phyloP scores from a whole-genome alignment of 2,797 vertebrate species.

The Malacoraja senta region DNA sequence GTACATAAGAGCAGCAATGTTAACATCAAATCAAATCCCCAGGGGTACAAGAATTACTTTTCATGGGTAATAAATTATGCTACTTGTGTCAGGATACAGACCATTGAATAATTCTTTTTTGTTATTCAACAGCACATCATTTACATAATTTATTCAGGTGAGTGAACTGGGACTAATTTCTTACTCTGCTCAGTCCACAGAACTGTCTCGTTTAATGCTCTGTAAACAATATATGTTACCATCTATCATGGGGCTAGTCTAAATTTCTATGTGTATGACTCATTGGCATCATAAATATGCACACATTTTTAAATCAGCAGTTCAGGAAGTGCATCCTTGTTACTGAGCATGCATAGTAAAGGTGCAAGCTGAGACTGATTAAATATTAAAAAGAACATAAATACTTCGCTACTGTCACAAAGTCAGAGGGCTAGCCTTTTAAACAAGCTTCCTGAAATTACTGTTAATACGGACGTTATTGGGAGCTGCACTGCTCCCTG shows the following conservation, averaged over 20 bases:
- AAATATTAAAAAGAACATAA: background rate
- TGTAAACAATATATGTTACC: conserved; percentile 19
- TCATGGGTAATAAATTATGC: background rate
- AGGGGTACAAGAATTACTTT: background rate
- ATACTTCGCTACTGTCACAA: background rate
- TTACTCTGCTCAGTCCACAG: background rate
- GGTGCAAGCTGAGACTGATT: background rate
- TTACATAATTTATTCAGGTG: conserved; percentile 29
- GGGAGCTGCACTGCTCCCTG: background rate
- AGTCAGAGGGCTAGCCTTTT: background rate
- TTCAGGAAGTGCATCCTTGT: background rate
- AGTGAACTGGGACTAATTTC: conserved; percentile 24
- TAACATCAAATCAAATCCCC: background rate
- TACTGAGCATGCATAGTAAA: background rate
- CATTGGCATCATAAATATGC: conserved; percentile 7
- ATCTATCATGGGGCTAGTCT: conserved; percentile 23
- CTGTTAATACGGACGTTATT: too few species aligned
- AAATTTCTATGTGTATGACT: background rate
- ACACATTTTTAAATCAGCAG: conserved; percentile 23
- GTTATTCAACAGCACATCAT: background rate
- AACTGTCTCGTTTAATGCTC: conserved; percentile 10
- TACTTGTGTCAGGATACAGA: background rate
- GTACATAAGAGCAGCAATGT: background rate
- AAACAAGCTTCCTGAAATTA: background rate
- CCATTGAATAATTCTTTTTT: conserved; percentile 23